Conservation (phyloP, 2,113 vertebrate genomes). For the Murina feae region DNA sequence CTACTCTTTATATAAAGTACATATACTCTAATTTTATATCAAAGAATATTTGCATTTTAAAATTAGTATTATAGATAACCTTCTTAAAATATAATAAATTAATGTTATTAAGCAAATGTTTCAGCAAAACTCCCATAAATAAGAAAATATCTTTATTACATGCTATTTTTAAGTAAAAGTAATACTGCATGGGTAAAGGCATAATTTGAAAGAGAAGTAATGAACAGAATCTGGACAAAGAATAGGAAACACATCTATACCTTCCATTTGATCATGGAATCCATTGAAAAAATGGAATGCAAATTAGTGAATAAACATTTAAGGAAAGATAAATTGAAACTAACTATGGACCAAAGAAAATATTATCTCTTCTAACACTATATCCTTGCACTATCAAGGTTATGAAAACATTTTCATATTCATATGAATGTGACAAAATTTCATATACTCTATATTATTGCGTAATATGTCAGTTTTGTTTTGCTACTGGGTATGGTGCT, state of each 20-base stretch:
- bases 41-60: not conserved
- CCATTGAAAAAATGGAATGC: not conserved
- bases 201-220: not conserved
- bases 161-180: not conserved
- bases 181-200: not conserved
- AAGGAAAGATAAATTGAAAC: not conserved
- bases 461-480: slow-evolving; percentile 14
- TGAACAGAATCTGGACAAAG: not conserved
- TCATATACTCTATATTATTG: not conserved
- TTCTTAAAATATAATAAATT: not conserved
- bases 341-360: not conserved
- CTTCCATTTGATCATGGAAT: not conserved
- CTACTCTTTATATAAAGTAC: not conserved
- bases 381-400: not conserved
- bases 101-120: not conserved
- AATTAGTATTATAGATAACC: not conserved
- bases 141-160: not conserved
- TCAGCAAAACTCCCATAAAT: not conserved
- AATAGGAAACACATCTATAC: not conserved
- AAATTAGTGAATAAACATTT: not conserved
- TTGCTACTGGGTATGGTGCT: not conserved
- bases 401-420: slow-evolving; percentile 4
- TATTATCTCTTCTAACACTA: not conserved
- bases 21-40: not conserved
- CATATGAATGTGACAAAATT: not conserved